A percentile compares a stretch with the other conserved stretches of the same genome.
phyloP scores from a whole-genome alignment of 2,888 invertebrate species.

The Drosophila incognita region DNA sequence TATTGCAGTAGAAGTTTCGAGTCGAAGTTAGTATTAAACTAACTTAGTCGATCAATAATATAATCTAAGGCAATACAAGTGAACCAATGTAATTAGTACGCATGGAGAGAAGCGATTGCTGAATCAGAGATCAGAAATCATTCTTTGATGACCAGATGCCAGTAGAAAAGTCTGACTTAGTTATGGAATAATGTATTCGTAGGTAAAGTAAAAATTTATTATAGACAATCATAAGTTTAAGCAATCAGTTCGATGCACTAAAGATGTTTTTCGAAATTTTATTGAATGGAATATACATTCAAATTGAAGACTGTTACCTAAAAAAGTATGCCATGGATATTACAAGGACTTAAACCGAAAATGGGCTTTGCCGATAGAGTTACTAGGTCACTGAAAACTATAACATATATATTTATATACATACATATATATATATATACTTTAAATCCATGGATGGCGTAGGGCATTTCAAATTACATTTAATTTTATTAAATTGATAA shows the following conservation, averaged over 20 bases:
- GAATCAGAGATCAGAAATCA: background rate
- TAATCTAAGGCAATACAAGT: background rate
- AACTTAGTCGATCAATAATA: too few relatives aligned
- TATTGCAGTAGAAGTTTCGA: background rate
- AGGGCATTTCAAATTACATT: too few relatives aligned
- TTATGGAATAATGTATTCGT: background rate
- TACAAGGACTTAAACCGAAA: accelerated
- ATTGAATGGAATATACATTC: background rate
- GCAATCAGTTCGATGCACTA: background rate
- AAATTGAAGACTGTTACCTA: background rate
- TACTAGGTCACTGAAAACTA: background rate
- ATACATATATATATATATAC: too few relatives aligned
- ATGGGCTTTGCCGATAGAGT: background rate
- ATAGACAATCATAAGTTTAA: background rate
- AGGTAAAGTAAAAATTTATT: background rate
- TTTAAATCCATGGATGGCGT: too few relatives aligned
- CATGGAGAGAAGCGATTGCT: background rate
- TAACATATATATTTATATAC: too few relatives aligned
- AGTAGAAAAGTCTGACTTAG: background rate
- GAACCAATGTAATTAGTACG: background rate
- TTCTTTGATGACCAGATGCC: background rate
- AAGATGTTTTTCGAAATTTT: background rate
- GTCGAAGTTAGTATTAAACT: too few relatives aligned
- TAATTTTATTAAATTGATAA: too few relatives aligned
- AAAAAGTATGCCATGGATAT: background rate